Conservation (phyloP, 2,888 invertebrate species). For the Lobophora halterata region DNA sequence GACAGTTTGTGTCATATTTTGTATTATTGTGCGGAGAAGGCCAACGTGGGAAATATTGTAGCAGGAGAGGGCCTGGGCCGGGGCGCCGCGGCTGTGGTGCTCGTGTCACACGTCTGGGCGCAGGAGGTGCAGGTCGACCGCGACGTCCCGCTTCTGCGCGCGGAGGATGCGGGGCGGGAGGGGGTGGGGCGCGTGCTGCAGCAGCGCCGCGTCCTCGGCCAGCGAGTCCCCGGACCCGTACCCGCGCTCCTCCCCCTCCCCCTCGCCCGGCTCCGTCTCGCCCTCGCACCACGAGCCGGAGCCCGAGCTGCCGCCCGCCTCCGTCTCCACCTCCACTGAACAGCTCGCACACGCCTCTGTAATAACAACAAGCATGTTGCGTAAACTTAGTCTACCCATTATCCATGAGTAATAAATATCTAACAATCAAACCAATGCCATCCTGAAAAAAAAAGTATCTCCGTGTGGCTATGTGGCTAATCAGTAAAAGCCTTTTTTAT, state of each 20-base stretch:
- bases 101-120: conserved; percentile 64
- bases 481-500: too few relatives aligned
- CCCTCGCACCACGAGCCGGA: conserved; percentile 78
- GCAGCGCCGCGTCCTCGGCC: conserved; percentile 72
- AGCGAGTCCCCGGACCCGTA: conserved; percentile 78
- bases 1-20: conserved; percentile 42
- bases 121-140: conserved; percentile 71
- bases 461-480: too few relatives aligned
- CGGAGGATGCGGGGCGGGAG: conserved; percentile 55
- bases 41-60: conserved; percentile 27
- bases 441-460: too few relatives aligned
- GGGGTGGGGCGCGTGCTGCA: conserved; percentile 50
- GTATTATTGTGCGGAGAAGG: conserved; percentile 43
- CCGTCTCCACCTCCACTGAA: conserved; percentile 73
- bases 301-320: conserved; percentile 69
- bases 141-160: conserved; percentile 65
- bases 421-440: too few relatives aligned
- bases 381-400: too few relatives aligned
- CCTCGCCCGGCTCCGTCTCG: conserved; percentile 62
- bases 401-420: too few relatives aligned
- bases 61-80: conserved; percentile 8
- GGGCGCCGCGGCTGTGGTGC: conserved; percentile 1
- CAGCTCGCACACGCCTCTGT: conserved; percentile 73
- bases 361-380: conserved; percentile 44
- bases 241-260: conserved; percentile 67